Evolutionary conservation across 2,888 invertebrate genomes (phyloP).

Genomic region (Harpalus rubripes): DNA sequence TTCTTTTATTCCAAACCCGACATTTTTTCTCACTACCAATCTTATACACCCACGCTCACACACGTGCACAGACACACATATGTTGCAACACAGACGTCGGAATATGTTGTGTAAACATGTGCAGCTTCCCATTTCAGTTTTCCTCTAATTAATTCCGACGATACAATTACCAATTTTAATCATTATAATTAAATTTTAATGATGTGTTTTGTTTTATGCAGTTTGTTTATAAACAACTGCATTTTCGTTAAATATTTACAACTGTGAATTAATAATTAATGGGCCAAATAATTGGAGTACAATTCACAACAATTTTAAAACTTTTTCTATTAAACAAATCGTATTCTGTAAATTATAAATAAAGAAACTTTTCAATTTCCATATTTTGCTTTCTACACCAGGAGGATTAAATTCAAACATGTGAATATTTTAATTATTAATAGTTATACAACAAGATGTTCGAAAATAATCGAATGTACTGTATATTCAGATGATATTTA

Average conservation of each 20-base stretch:
- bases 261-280: conserved; percentile 12
- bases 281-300: not conserved
- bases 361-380: no score
- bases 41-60: conserved; percentile 53
- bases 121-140: not conserved
- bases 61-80: not conserved
- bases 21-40: conserved; percentile 73
- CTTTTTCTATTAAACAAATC: no score
- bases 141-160: conserved; percentile 1
- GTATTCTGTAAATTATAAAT: no score
- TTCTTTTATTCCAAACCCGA: conserved; percentile 73
- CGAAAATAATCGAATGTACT: no score
- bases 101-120: no score
- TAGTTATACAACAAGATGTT: no score
- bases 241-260: conserved; percentile 17
- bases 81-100: not conserved
- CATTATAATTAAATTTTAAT: conserved; percentile 21
- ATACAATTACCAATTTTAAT: conserved; percentile 29
- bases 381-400: no score
- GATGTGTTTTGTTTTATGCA: conserved; percentile 8
- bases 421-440: no score
- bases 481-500: no score
- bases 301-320: not conserved
- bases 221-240: conserved; percentile 23
- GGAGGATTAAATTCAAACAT: no score